Conservation (phyloP, 2,113 vertebrate genomes). For the Lipophrys pholis region DNA sequence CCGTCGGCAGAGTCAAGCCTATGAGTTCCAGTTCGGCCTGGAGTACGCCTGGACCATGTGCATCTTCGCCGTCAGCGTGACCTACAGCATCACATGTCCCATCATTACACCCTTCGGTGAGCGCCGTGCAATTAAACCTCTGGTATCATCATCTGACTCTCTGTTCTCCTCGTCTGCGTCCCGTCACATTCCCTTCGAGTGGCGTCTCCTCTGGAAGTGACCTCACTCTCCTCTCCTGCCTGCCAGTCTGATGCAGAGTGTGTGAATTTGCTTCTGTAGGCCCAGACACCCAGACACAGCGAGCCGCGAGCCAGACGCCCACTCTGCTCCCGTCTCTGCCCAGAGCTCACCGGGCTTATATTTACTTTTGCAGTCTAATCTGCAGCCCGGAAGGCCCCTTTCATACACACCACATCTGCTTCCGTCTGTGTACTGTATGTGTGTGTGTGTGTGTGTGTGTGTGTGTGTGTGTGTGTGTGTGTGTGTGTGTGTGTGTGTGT, state of each 20-base stretch:
- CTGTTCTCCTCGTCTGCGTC: conserved; percentile 14
- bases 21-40: conserved; percentile 96
- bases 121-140: conserved; percentile 47
- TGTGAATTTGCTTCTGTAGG: conserved; percentile 78
- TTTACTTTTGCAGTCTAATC: conserved; percentile 73
- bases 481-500: no score
- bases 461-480: no score
- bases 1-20: conserved; percentile 88
- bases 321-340: conserved; percentile 81
- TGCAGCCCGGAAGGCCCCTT: conserved; percentile 6
- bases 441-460: no score
- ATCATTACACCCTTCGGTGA: conserved; percentile 96
- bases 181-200: conserved; percentile 7
- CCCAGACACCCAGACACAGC: conserved; percentile 76
- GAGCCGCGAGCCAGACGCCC: conserved; percentile 82
- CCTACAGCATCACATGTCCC: conserved; percentile 97
- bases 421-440: not conserved
- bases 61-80: conserved; percentile 94
- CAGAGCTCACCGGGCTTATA: conserved; percentile 65
- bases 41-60: conserved; percentile 98
- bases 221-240: conserved; percentile 65
- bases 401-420: conserved; percentile 10
- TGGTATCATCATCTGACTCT: conserved; percentile 14
- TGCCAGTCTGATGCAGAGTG: conserved; percentile 75
- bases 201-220: conserved; percentile 47